phyloP scores from a whole-genome alignment of 92 coral and sea anemone genomes.

The Palythoa grandiflora region DNA sequence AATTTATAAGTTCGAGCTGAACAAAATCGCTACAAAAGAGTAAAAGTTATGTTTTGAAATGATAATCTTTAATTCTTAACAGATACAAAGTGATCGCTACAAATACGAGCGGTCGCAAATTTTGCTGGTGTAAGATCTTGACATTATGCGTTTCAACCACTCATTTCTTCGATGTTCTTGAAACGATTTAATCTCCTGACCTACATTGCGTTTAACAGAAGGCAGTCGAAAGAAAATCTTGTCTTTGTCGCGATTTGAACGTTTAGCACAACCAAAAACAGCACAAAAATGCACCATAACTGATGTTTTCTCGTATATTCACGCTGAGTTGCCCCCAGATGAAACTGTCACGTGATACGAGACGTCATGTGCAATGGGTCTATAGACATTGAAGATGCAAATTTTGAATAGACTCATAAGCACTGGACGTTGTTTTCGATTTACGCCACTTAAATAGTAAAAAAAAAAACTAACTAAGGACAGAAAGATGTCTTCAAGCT shows the following conservation, averaged over 20 bases:
- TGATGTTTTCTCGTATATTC: not conserved
- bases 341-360: too few species aligned
- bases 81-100: conserved; percentile 64
- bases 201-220: not conserved
- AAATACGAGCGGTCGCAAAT: conserved; percentile 43
- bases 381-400: too few species aligned
- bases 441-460: too few species aligned
- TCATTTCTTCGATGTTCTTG: conserved; percentile 48
- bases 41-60: conserved; percentile 6
- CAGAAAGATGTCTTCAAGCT: too few species aligned
- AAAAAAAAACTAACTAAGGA: too few species aligned
- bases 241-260: not conserved
- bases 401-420: too few species aligned
- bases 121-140: conserved; percentile 61
- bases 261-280: not conserved
- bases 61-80: conserved; percentile 11
- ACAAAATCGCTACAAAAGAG: not conserved
- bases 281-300: not conserved
- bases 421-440: too few species aligned
- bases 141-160: conserved; percentile 5
- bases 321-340: too few species aligned
- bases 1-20: not conserved
- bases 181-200: not conserved
- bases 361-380: too few species aligned
- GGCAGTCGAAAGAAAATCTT: not conserved